These are phyloP conservation scores for Misgurnus anguillicaudatus DNA, from an alignment of 2,113 vertebrate species.

Conservation along the genomic window DNA sequence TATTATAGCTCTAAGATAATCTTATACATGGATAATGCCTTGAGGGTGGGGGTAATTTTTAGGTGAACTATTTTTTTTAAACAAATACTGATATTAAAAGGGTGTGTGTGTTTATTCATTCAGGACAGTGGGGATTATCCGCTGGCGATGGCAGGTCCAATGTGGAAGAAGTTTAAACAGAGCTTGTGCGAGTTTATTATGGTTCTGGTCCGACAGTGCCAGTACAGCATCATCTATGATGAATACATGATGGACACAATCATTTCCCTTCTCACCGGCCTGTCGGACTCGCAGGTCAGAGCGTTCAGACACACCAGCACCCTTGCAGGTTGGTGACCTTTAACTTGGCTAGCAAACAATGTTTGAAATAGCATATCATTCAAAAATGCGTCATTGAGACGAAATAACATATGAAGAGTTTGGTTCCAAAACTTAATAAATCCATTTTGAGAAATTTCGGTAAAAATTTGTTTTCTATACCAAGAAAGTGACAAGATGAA, in stretches of 20 bases:
- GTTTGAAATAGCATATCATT: too few species aligned
- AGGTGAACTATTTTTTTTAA: too few species aligned
- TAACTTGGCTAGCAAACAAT: background rate
- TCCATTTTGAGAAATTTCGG: too few species aligned
- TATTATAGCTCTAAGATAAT: too few species aligned
- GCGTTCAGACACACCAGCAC: slow-evolving; percentile 99
- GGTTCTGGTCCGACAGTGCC: slow-evolving; percentile 95
- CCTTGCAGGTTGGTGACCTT: slow-evolving; percentile 82
- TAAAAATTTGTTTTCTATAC: too few species aligned
- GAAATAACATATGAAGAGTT: too few species aligned
- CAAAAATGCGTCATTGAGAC: too few species aligned
- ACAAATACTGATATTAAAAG: background rate
- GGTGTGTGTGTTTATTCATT: slow-evolving; percentile 20
- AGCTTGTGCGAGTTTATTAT: slow-evolving; percentile 99
- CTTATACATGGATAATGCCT: too few species aligned
- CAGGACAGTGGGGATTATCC: slow-evolving; percentile 99
- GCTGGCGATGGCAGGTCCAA: slow-evolving; percentile 95
- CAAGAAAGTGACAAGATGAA: too few species aligned
- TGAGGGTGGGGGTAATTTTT: too few species aligned
- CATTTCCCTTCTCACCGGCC: slow-evolving; percentile 96
- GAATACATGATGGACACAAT: slow-evolving; percentile 99
- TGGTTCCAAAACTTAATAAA: too few species aligned
- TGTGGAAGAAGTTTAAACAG: slow-evolving; percentile 98
- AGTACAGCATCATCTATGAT: slow-evolving; percentile 99
- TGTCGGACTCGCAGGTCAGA: slow-evolving; percentile 97